Evolutionary conservation across 1,140 invertebrate genomes (phyloP).

Genomic region (Drosophila baimaii): DNA sequence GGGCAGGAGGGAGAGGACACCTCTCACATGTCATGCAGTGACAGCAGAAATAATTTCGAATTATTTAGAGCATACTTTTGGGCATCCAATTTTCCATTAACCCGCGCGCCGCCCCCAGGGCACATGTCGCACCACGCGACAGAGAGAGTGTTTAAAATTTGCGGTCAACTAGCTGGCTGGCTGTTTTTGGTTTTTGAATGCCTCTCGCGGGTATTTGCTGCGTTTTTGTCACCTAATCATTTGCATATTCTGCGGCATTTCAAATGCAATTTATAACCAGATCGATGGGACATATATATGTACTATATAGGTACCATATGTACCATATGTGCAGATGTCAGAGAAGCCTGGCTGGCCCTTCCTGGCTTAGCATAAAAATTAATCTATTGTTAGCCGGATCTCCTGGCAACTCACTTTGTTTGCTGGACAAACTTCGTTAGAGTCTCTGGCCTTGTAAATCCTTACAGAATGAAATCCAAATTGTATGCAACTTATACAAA

Average conservation of each 20-base stretch:
- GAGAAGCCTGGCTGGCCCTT: background rate
- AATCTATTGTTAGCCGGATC: constrained; percentile 4
- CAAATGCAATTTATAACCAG: constrained; percentile 7
- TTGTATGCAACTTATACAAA: constrained; percentile 31
- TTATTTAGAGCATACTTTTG: constrained; percentile 75
- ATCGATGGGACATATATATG: constrained; percentile 12
- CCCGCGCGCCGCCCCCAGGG: background rate
- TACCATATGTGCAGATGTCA: background rate
- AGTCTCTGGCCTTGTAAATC: constrained; percentile 27
- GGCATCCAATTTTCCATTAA: constrained; percentile 35
- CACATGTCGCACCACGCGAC: background rate
- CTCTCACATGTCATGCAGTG: constrained; percentile 52
- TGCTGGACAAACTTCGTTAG: constrained; percentile 48
- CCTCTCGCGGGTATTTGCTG: constrained; percentile 19
- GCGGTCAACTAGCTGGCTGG: constrained; percentile 54
- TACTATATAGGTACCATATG: background rate
- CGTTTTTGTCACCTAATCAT: constrained; percentile 70
- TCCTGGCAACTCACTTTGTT: constrained; percentile 17
- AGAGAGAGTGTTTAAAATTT: constrained; percentile 69
- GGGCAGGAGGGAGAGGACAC: too few species aligned
- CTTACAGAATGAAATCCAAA: constrained; percentile 38
- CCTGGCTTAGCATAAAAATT: background rate
- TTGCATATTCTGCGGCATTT: constrained; percentile 56
- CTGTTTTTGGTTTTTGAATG: constrained; percentile 25
- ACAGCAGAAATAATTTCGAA: constrained; percentile 71